These are phyloP conservation scores for Trachymyrmex cornetzi DNA, from an alignment of 1,140 invertebrate genomes.

Conservation along the genomic window DNA sequence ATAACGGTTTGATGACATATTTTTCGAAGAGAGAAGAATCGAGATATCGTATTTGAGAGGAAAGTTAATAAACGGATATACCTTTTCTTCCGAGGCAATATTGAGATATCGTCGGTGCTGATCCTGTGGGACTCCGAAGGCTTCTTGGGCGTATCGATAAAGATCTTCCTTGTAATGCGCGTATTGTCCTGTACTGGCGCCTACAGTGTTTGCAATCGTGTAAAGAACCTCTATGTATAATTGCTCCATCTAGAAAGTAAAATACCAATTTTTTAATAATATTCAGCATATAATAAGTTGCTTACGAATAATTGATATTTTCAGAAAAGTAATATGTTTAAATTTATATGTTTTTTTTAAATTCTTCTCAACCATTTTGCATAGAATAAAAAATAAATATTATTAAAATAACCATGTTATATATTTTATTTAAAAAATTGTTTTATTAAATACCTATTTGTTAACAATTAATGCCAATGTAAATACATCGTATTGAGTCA, in stretches of 20 bases:
- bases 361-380: neutral
- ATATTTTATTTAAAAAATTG: neutral
- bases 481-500: neutral
- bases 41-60: neutral
- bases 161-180: constrained; percentile 95
- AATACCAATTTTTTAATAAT: neutral
- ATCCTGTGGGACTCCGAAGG: constrained; percentile 93
- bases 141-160: constrained; percentile 94
- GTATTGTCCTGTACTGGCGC: constrained; percentile 89
- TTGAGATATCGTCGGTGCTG: constrained; percentile 93
- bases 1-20: neutral
- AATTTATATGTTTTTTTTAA: neutral
- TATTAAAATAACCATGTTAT: neutral
- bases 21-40: neutral
- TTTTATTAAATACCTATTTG: neutral
- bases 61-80: constrained; percentile 75
- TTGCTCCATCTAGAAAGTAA: constrained; percentile 89
- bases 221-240: constrained; percentile 98
- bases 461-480: neutral
- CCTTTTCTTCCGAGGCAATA: constrained; percentile 96
- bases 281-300: neutral
- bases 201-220: constrained; percentile 97
- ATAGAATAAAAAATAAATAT: neutral
- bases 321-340: neutral
- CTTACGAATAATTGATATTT: neutral